Percentiles rank a stretch among this genome's conserved stretches.
Evolutionary conservation across 2,888 invertebrate genomes (phyloP).

Genomic region (Sminthurides aquaticus): DNA sequence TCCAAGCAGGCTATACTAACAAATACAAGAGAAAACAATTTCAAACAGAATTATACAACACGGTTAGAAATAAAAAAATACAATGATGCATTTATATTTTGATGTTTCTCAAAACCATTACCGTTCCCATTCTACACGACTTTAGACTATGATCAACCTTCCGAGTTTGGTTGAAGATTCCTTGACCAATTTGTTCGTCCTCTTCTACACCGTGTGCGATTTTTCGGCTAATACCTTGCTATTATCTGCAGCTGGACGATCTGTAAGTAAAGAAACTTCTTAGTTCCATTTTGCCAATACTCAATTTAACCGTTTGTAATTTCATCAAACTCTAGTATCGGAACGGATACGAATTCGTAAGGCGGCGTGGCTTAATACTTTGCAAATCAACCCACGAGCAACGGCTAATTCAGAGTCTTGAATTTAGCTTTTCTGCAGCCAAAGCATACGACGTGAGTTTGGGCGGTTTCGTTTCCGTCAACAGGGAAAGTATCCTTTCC

Average conservation of each 20-base stretch:
- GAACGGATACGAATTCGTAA: constrained; percentile 17
- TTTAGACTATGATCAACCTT: too few species aligned
- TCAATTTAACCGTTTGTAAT: neutral
- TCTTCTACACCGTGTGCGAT: constrained; percentile 1
- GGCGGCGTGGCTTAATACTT: constrained; percentile 11
- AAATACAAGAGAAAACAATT: neutral
- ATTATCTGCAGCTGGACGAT: constrained; percentile 6
- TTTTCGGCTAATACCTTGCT: neutral
- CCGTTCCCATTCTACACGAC: too few species aligned
- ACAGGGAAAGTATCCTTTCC: constrained; percentile 7
- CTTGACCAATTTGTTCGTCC: constrained; percentile 1
- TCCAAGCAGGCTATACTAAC: neutral
- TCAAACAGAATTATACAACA: too few species aligned
- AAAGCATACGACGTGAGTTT: constrained; percentile 8
- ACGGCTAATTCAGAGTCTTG: constrained; percentile 14
- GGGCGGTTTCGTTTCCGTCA: constrained; percentile 10
- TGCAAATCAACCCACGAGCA: constrained; percentile 16
- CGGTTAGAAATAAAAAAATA: too few species aligned
- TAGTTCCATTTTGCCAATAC: too few species aligned
- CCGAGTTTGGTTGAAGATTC: constrained; percentile 2
- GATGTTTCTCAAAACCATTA: too few species aligned
- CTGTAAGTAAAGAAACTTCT: too few species aligned
- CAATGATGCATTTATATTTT: too few species aligned
- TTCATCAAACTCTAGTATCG: constrained; percentile 6
- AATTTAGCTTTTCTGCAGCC: constrained; percentile 13